phyloP scores from a whole-genome alignment of 2,113 vertebrate species.

The Festucalex cinctus region DNA sequence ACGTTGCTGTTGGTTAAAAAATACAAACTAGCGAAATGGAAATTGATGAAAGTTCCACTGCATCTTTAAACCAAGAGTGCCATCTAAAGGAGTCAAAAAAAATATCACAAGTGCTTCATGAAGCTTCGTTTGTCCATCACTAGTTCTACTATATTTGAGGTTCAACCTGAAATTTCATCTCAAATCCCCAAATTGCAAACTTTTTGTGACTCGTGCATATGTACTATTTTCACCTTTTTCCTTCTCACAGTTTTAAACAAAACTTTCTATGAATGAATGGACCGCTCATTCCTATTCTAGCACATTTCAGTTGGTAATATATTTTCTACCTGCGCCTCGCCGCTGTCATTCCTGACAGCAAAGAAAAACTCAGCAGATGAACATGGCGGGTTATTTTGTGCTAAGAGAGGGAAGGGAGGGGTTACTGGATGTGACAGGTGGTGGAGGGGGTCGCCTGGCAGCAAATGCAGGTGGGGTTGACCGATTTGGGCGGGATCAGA shows the following conservation, averaged over 20 bases:
- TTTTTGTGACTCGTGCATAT: constrained; percentile 9
- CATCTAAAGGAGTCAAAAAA: too few species aligned
- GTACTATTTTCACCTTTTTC: constrained; percentile 37
- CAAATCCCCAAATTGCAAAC: background rate
- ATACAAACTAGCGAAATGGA: too few species aligned
- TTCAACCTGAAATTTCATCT: background rate
- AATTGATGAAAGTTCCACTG: too few species aligned
- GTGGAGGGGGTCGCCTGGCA: constrained; percentile 96
- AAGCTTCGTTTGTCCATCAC: too few species aligned
- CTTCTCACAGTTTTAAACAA: constrained; percentile 31
- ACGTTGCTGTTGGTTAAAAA: too few species aligned
- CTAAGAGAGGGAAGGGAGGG: constrained; percentile 24
- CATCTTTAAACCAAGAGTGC: too few species aligned
- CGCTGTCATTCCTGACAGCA: constrained; percentile 36
- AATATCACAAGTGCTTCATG: too few species aligned
- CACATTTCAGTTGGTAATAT: constrained; percentile 43
- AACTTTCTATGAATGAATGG: constrained; percentile 37
- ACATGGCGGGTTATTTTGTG: constrained; percentile 40
- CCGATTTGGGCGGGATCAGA: constrained; percentile 94
- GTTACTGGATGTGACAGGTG: constrained; percentile 97
- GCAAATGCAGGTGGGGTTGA: constrained; percentile 98
- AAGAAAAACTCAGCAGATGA: constrained; percentile 56
- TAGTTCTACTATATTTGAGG: background rate
- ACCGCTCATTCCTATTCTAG: constrained; percentile 48
- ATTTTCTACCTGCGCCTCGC: constrained; percentile 47